Base-by-base conservation (phyloP, 2,888 invertebrate species). In the Chloroclysta siterata region DNA sequence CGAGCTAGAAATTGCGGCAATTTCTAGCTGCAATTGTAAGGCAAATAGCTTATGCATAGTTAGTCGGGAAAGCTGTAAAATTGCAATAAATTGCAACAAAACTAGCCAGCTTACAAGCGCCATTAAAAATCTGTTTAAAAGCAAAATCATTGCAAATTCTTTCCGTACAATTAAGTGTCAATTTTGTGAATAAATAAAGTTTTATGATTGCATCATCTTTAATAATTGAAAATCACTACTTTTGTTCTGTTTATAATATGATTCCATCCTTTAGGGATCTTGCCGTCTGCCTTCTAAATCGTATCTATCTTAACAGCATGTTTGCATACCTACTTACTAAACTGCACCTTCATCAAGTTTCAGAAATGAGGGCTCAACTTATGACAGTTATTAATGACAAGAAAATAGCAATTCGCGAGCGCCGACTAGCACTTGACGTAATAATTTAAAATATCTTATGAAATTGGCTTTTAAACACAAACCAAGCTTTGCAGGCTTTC, bases 351-450 rank as follows among this genome's bases (percentile, higher is more conserved):
- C 65, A 54, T 65, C 65, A 65, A 65, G 65, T 65, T 65, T 65
- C 65, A 65, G 65, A 65, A 65, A 52, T 65, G 65, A 65, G 61
- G 58, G 61, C 65, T 62, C 65, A 65, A 65, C 65, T 65, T 47
- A 58, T 61, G 65, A 65, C 61, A 59, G 59, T 64, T 55, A 65
- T 54, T 48, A 65, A 60, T 59, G 63, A 61, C 61, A 65, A 65
- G 65, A 65, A 58, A 53, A 61, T 65, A 48, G 53, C 57, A 57
- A 65, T 61, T 52, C 61, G 61, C 65, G 61, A 65, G 58, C 65
- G 65, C 61, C 65, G 65, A 61, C 56, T 63, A 63, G 61, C 65
- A 61, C 53, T 58, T 65, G 55, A 65, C 65, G 65, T 65, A 65
- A 65, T 65, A 65, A 65, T 65, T 65, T 61, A 54, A 63, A 58